Evolutionary conservation across 2,888 invertebrate species (phyloP), one percentile per base, ranked within the genome.

Genomic region (Acronicta aceris): DNA sequence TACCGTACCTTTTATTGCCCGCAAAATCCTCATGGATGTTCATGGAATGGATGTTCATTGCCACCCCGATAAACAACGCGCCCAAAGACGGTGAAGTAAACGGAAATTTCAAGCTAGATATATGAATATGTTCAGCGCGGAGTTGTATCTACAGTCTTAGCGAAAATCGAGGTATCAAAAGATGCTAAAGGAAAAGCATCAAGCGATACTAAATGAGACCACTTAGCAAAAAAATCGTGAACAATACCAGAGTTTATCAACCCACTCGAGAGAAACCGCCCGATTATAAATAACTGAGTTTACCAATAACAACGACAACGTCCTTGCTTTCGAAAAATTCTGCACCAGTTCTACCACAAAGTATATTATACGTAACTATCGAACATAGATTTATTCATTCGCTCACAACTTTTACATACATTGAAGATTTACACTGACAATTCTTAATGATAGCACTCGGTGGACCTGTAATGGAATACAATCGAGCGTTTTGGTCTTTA

Each of bases 251-350:
- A 57, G 59, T 66, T 59, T 59, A 57, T 59, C 46, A 71, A 47
- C 53, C 53, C 56, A 45, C 59, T n/a, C 58, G 56, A 76, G 81
- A 81, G 83, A 84, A 84, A 84, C 81, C 74, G 79, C 72, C 78
- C 73, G 70, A 79, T 84, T 76, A 59, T 71, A 65, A 80, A 65
- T 64, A 61, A 55, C 59, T 72, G 53, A 67, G 68, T 79, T 82
- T 72, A 74, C 81, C 71, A 83, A 83, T 68, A 36, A 27, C 38
- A 36, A 27, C 33, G 30, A 72, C 21, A 21, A 21, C 81, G 86
- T 81, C 87, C 87, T 87, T 87, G 86, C 87, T 85, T 87, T 87
- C 86, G 73, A 86, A 83, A 86, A 81, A 80, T 72, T 71, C 68
- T 81, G 58, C 71, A 69, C 27, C 40, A 59, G 49, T 45, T 17